Evolutionary conservation across 2,113 vertebrate species (phyloP), one percentile per base, ranked within the genome.

Genomic region (Stegastes partitus): DNA sequence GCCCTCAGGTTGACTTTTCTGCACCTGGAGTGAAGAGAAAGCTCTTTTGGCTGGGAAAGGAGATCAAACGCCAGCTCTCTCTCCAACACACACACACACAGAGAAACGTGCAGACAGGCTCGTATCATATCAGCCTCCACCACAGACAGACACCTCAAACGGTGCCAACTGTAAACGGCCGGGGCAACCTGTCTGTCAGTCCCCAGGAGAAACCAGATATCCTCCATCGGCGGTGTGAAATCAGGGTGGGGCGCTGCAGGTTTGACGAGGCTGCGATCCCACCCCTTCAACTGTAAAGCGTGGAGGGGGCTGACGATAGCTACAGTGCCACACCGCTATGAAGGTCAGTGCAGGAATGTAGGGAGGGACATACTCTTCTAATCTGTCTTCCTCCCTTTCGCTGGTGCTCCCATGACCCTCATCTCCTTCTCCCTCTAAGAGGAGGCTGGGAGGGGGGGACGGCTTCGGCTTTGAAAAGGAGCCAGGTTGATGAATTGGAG

Each of bases 11-110:
- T 92, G 90, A 91, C 91, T 90, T 90, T 73, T 76, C 65, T 89
- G 91, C 89, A 93, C 90, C 92, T 93, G 91, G 92, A 91, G 74
- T 82, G 44, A 78, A 91, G 90, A 90, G 88, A 76, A 88, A 91
- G 80, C 86, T 76, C 74, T 61, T 34, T 69, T 74, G 89, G 86
- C 86, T 90, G 82, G 74, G 69, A 90, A 87, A 68, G 28, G 6
- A 91, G 84, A 91, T 92, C 85, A 92, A 89, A 90, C 87, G 75
- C 75, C 23, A 53, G 47, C 2, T n/a, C 37, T 58, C 54, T 22
- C 66, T 55, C 2, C 59, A 81, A 56, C 55, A 65, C 50, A 65
- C 57, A 83, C 55, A 83, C 47, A 82, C 76, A 61, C 47, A 65
- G 1, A 11, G 57, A 9, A 37, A 76, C 78, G 61, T 31, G 54